Evolutionary conservation across 53 echinoderm and acorn worm genomes (phyloP).

Genomic region (Hippasteria phrygiana): DNA sequence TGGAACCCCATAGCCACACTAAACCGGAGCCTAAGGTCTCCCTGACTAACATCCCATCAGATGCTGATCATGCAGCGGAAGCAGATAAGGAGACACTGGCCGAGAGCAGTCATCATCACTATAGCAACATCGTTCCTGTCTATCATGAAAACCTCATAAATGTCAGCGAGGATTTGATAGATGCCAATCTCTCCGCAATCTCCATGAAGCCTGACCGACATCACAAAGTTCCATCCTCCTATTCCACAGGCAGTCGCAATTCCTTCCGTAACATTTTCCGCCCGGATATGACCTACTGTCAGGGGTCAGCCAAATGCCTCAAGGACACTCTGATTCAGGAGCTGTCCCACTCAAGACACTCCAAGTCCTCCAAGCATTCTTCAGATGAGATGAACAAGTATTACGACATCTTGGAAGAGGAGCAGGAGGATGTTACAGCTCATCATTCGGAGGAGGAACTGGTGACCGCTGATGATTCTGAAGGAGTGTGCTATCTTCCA

Average conservation of each 20-base stretch:
- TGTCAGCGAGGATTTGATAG: constrained; percentile 74
- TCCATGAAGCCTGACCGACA: constrained; percentile 77
- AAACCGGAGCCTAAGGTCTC: neutral
- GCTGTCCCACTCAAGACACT: constrained; percentile 21
- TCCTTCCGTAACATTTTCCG: constrained; percentile 92
- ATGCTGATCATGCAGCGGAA: neutral
- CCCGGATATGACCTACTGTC: constrained; percentile 92
- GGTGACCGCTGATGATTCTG: constrained; percentile 74
- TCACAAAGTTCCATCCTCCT: constrained; percentile 38
- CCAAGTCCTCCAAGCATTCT: constrained; percentile 26
- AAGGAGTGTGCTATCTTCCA: constrained; percentile 90
- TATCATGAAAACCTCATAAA: constrained; percentile 72
- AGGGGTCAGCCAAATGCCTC: constrained; percentile 79
- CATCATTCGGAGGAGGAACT: constrained; percentile 81
- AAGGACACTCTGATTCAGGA: constrained; percentile 70
- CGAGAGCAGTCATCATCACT: constrained; percentile 66
- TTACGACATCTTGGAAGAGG: constrained; percentile 51
- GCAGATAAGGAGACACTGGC: constrained; percentile 20
- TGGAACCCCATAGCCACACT: constrained; percentile 13
- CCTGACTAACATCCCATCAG: constrained; percentile 3
- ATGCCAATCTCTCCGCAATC: constrained; percentile 79
- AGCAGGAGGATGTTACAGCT: constrained; percentile 75
- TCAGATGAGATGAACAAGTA: constrained; percentile 30
- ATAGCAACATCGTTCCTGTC: constrained; percentile 70
- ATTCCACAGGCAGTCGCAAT: constrained; percentile 73